Base-by-base conservation (phyloP, 2,797 vertebrate genomes). In the Scomberomorus guttatus region DNA sequence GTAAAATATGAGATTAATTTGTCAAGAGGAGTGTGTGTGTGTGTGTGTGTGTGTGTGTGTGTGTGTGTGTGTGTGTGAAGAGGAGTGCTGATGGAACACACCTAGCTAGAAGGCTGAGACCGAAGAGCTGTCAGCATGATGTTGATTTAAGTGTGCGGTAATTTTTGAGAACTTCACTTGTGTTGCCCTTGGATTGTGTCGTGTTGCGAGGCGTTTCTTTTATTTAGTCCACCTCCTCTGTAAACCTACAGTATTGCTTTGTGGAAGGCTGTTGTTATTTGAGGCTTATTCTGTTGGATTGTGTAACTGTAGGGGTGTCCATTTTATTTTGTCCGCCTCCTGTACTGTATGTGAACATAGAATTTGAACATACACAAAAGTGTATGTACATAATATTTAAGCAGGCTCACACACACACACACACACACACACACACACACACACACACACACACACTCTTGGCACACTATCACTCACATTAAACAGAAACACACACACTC, bases 1-100 rank as follows among this genome's bases (percentile, higher is more conserved):
- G 88, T 87, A 87, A 89, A 89, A 91, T 82, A 87, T 72, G 79
- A 91, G 82, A 92, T 86, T 85, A 86, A 91, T 93, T 92, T 91
- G 85, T 91, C 86, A 87, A 90, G 90, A 86, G 78, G 39, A 67
- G 70, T 70, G 76, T 58, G 65, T 76, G 57, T 80, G 57, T 61
- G 50, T 61, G 46, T 56, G 51, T 70, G 68, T 57, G 72, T 50
- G 27, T 55, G 50, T 24, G 66, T 66, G 66, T 57, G 68, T 37
- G 32, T 75, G 71, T 61, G 57, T 76, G 77, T 72, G 63, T 61
- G 52, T 39, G 34, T 66, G 61, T 56, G 69, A 57, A 77, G 67
- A 75, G 66, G 42, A 60, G 24, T 32, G 60, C 76, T 83, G 65
- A 79, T 70, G 51, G 29, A 75, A 68, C 51, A 54, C 82, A 83